phyloP scores from a whole-genome alignment of 2,797 vertebrate genomes.

The Pangasius sanitwongsei region DNA sequence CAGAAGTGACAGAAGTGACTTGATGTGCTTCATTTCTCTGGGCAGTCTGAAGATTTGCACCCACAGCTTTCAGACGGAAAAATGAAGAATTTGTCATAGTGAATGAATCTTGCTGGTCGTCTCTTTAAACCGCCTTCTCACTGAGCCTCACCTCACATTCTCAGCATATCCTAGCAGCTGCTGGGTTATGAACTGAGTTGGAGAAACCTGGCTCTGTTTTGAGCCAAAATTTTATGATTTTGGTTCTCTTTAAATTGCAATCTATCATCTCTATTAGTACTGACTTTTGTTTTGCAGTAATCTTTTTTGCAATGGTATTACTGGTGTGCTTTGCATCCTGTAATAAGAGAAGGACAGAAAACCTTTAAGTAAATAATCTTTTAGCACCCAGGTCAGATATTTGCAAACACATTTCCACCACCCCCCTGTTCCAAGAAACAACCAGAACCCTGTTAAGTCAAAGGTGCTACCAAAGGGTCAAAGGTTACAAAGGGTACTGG shows the following conservation, averaged over 20 bases:
- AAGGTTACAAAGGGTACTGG: slow-evolving; percentile 72
- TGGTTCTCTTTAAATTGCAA: neutral
- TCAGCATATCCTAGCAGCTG: slow-evolving; percentile 69
- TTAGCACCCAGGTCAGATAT: slow-evolving; percentile 10
- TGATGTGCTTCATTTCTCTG: neutral
- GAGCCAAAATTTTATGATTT: neutral
- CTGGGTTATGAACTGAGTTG: slow-evolving; percentile 60
- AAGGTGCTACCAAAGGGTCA: slow-evolving; percentile 65
- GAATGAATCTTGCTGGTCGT: slow-evolving; percentile 73
- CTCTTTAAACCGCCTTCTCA: slow-evolving; percentile 65
- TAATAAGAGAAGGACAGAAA: neutral
- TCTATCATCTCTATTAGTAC: neutral
- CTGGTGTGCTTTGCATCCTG: neutral
- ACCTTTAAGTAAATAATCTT: neutral
- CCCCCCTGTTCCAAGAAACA: slow-evolving; percentile 22
- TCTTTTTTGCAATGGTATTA: neutral
- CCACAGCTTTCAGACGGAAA: slow-evolving; percentile 70
- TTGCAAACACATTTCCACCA: neutral
- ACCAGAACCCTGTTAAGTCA: slow-evolving; percentile 64
- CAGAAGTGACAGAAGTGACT: neutral
- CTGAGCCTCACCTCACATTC: slow-evolving; percentile 66
- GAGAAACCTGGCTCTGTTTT: slow-evolving; percentile 28
- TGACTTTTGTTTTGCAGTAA: neutral
- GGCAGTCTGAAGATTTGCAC: slow-evolving; percentile 20
- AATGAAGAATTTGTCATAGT: slow-evolving; percentile 65